Base-by-base conservation (phyloP, 2,113 vertebrate genomes). In the Promerops cafer region DNA sequence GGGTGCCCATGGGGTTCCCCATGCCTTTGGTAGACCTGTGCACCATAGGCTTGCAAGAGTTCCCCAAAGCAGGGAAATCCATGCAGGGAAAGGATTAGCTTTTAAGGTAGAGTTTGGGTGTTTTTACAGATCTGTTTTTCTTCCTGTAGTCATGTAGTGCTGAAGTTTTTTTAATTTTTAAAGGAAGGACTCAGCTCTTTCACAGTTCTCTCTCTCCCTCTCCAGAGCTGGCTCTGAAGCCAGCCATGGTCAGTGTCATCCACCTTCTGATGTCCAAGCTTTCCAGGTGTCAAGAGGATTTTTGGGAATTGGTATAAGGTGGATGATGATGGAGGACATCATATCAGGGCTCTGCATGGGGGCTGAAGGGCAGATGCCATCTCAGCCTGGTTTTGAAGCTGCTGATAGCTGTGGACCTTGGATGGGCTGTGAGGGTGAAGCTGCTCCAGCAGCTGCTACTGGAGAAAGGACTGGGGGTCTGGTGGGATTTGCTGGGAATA, bases 161-260 rank as follows among this genome's bases (percentile, higher is more conserved):
- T 90, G 68, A 94, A 82, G 11, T 35, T 68, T 72, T 92, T 95
- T 90, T 86, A 9, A 8, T 80, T 96, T 93, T 83, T 78, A 77
- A 95, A 93, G 86, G 94, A 96, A 91, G 86, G 84, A 91, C 56
- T 93, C 39, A 26, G 66, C 79, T 94, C 86, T 94, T 94, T 90
- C 80, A 92, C 57, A 61, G 88, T 56, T 88, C 49, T 59, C 83
- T 88, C 75, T 70, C 71, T 64, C 87, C 71, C 89, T 91, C 81
- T 82, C 83, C 70, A 70, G 76, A 52, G 59, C 57, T 93, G 87
- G 66, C 83, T 78, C 33, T 85, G 75, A 79, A 83, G 74, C 78
- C 81, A 81, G 78, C 23, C 2, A 0, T 8, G 13, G 28, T 30
- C 60, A 72, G 44, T 82, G 63, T 70, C 45, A 68, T 70, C 71